phyloP scores from a whole-genome alignment of 2,797 vertebrate species.

The Lutjanus argentimaculatus region DNA sequence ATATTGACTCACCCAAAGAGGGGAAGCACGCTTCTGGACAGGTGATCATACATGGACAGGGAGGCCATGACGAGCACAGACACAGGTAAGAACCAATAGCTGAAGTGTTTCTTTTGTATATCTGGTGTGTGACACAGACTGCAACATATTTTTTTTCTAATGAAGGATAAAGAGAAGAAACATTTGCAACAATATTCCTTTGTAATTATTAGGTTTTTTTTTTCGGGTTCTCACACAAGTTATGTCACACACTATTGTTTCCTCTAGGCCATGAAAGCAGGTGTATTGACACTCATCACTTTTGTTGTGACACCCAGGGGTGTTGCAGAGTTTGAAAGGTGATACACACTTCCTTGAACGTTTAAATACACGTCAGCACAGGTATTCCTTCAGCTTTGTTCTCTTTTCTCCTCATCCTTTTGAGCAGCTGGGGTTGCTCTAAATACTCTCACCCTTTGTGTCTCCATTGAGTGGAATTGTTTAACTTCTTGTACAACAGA shows the following conservation, averaged over 20 bases:
- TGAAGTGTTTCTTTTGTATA: neutral
- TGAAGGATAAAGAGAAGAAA: neutral
- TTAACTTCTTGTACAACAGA: conserved; percentile 34
- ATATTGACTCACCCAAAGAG: conserved; percentile 93
- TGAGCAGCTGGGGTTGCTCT: conserved; percentile 10
- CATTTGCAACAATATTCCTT: neutral
- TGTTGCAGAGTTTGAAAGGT: conserved; percentile 15
- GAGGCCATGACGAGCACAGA: conserved; percentile 92
- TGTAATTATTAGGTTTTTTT: neutral
- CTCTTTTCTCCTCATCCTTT: neutral
- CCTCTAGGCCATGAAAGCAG: neutral
- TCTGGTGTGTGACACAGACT: neutral
- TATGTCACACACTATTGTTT: neutral
- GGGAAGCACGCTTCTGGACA: conserved; percentile 90
- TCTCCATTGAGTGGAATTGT: conserved; percentile 28
- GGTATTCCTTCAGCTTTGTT: neutral
- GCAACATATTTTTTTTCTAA: neutral
- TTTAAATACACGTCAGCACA: conserved; percentile 35
- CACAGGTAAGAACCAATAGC: conserved; percentile 89
- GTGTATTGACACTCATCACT: neutral
- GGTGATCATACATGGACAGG: conserved; percentile 93
- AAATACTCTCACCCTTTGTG: conserved; percentile 19
- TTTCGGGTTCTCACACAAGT: neutral
- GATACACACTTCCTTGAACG: neutral
- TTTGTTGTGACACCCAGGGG: neutral